phyloP scores from a whole-genome alignment of 1,140 invertebrate species.

The Anastrepha obliqua region DNA sequence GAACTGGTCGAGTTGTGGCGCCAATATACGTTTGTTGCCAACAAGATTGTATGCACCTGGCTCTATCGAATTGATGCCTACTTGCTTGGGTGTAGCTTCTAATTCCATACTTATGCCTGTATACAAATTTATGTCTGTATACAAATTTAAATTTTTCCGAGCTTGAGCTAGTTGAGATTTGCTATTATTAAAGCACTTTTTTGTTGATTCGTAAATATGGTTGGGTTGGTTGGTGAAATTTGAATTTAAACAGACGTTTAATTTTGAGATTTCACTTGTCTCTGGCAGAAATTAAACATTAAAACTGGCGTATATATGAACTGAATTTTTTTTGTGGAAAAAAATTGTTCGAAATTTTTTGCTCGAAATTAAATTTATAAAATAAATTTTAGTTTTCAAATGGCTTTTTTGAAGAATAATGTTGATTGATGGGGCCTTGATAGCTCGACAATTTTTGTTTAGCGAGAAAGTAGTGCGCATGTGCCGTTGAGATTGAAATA shows the following conservation, averaged over 20 bases:
- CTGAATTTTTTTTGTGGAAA: conserved; percentile 20
- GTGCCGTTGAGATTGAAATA: no score
- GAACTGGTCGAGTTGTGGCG: conserved; percentile 22
- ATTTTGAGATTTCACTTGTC: conserved; percentile 22
- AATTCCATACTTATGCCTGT: background rate
- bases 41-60: conserved; percentile 14
- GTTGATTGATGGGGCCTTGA: background rate
- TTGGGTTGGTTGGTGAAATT: background rate
- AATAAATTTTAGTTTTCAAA: background rate
- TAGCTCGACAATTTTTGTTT: background rate
- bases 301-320: conserved; percentile 17
- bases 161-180: background rate
- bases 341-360: conserved; percentile 37
- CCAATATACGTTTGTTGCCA: conserved; percentile 10
- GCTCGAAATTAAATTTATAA: conserved; percentile 29
- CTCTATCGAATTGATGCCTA: background rate
- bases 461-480: background rate
- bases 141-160: conserved; percentile 26
- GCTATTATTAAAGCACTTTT: background rate
- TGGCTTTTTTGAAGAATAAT: background rate
- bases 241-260: conserved; percentile 44
- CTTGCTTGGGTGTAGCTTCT: background rate
- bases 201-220: background rate
- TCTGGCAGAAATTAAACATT: background rate
- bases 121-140: background rate